Base-by-base conservation (phyloP, 2,113 vertebrate species). In the Pterocles gutturalis region DNA sequence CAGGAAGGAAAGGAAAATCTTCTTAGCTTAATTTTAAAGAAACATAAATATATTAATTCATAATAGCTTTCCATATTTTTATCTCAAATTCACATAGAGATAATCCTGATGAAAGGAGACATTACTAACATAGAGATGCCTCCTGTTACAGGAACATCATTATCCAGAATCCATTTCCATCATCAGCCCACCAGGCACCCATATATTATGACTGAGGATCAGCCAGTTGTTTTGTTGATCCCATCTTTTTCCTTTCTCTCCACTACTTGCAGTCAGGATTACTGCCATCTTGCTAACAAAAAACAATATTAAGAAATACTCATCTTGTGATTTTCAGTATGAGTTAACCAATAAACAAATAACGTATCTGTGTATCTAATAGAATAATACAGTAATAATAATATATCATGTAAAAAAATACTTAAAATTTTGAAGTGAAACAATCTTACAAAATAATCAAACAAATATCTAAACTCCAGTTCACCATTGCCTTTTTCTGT, bases 151-250 rank as follows among this genome's bases (percentile, higher is more conserved):
- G 43, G 28, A 70, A 86, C 72, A 93, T 83, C 54, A 79, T 92
- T 83, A 94, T 70, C 58, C 57, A 34, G 55, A 97, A 96, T 89
- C 66, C 95, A 67, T 92, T 91, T 80, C 34, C 34, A 94, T 54
- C 62, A 72, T 9, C 78, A 73, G 36, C 36, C 65, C 72, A 90
- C 87, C 49, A 76, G 61, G 48, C 36, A 71, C 26, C 34, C 25
- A 45, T 21, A 45, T n/a, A 58, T 31, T 71, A 43, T 46, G 76
- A 90, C 0, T 66, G 33, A 79, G 41, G 61, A 77, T 76, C 60
- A 62, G 58, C 4, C 71, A 79, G 65, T 4, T 92, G 26, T 83
- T 94, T 71, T 76, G 86, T 8, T 79, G 78, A 90, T 77, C 45
- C 34, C 20, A 92, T 34, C 21, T 43, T 73, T 87, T 80, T 58